A percentile compares a stretch with the other conserved stretches of the same genome.
Evolutionary conservation across 2,113 vertebrate genomes (phyloP).

Genomic region (Pheucticus melanocephalus): DNA sequence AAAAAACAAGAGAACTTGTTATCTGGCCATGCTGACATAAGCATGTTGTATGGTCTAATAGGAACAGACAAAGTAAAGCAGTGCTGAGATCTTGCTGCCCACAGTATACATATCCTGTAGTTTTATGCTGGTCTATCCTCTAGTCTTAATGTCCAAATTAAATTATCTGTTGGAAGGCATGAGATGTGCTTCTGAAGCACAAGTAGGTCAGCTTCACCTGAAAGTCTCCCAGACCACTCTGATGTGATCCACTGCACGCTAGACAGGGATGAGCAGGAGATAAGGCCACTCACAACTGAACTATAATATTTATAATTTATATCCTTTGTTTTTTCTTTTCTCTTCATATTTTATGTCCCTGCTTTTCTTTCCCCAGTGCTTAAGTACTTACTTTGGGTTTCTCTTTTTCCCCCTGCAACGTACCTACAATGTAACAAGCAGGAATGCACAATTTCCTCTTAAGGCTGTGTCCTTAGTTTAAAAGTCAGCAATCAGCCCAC

Average conservation of each 20-base stretch:
- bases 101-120: background rate
- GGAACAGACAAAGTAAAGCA: background rate
- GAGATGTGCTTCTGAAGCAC: background rate
- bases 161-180: background rate
- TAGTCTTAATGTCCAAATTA: background rate
- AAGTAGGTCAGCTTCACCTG: background rate
- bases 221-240: background rate
- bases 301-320: background rate
- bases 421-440: background rate
- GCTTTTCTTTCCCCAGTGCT: background rate
- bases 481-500: background rate
- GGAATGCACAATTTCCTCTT: background rate
- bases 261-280: background rate
- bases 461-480: background rate
- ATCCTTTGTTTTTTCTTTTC: background rate
- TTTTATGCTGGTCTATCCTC: background rate
- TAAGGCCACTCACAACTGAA: background rate
- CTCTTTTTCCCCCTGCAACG: rapidly evolving
- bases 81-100: background rate
- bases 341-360: background rate
- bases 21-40: background rate
- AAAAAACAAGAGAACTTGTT: background rate
- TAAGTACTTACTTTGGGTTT: background rate
- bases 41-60: background rate
- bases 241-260: rapidly evolving